Evolutionary conservation across 2,113 vertebrate species (phyloP), one percentile per base, ranked within the genome.

Genomic region (Saguinus imperator): DNA sequence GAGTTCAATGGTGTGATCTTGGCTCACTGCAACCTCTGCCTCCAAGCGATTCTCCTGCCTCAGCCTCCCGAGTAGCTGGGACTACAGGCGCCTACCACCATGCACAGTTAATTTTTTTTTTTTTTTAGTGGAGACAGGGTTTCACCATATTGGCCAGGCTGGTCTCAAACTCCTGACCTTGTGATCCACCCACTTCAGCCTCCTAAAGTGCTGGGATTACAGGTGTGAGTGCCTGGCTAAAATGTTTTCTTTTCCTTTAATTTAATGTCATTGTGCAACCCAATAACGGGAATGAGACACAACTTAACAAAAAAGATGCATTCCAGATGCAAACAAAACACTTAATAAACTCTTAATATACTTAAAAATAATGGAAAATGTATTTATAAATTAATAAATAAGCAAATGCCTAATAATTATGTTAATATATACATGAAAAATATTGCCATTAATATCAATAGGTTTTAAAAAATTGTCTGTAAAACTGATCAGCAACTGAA

Each of bases 281-380:
- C 87, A 96, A 94, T 94, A 88, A 82, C 29, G 35, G 52, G 11
- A 29, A 12, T 6, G 27, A 29, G 27, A 58, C 32, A 94, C 29
- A 87, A 85, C 11, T 90, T 45, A 87, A 81, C n/a, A 87, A 96
- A 85, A 92, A 93, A 76, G 5, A 91, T 77, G 50, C 23, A 84
- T 32, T 3, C 14, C 43, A 73, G 43, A 97, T 87, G 37, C 25
- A 91, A 96, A 91, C 6, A 92, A 86, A 88, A 73, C 13, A 72
- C 29, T 77, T 50, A 81, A 14, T 73, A 73, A 83, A 82, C 5
- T 45, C 21, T 64, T 92, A 94, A 64, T 55, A 94, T 77, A 85
- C 3, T 86, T 58, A 70, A 93, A 77, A 73, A 91, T 52, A 58
- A 75, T n/a, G 68, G 3, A 43, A 70, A 64, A 45, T 79, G 18